Percentiles rank a stretch among this genome's conserved stretches.
Conservation (phyloP, 2,888 invertebrate species). For the Sclerodermus sp. region DNA sequence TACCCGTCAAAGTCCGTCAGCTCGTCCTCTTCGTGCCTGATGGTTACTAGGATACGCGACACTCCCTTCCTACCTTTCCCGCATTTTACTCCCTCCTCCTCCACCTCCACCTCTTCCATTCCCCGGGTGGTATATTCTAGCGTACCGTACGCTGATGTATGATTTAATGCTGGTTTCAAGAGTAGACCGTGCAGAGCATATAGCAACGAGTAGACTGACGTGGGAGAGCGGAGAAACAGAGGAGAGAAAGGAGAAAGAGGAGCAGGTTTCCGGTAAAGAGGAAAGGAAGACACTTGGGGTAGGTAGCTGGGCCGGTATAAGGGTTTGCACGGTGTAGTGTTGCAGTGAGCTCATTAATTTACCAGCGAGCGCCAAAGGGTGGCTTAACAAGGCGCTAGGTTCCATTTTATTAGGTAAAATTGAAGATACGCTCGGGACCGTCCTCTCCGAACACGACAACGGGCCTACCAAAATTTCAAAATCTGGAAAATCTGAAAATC, state of each 20-base stretch:
- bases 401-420: conserved; percentile 51
- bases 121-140: conserved; percentile 21
- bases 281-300: conserved; percentile 16
- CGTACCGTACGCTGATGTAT: conserved; percentile 50
- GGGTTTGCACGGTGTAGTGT: conserved; percentile 51
- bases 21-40: conserved; percentile 21
- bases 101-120: conserved; percentile 9
- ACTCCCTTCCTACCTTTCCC: conserved; percentile 27
- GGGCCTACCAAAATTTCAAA: too few species aligned
- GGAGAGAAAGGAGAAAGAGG: conserved; percentile 8
- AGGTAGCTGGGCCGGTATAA: conserved; percentile 37
- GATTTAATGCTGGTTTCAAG: conserved; percentile 52
- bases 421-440: conserved; percentile 37
- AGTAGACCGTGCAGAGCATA: conserved; percentile 41
- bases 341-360: conserved; percentile 56
- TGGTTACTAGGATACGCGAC: conserved; percentile 45
- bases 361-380: conserved; percentile 50
- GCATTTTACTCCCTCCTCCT: conserved; percentile 32
- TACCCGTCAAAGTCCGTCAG: conserved; percentile 27
- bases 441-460: too few species aligned
- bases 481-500: too few species aligned
- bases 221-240: conserved; percentile 24
- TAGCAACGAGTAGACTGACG: conserved; percentile 14
- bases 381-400: conserved; percentile 50
- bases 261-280: conserved; percentile 22